Evolutionary conservation across 2,797 vertebrate genomes (phyloP).

Genomic region (Poecilia wingei): DNA sequence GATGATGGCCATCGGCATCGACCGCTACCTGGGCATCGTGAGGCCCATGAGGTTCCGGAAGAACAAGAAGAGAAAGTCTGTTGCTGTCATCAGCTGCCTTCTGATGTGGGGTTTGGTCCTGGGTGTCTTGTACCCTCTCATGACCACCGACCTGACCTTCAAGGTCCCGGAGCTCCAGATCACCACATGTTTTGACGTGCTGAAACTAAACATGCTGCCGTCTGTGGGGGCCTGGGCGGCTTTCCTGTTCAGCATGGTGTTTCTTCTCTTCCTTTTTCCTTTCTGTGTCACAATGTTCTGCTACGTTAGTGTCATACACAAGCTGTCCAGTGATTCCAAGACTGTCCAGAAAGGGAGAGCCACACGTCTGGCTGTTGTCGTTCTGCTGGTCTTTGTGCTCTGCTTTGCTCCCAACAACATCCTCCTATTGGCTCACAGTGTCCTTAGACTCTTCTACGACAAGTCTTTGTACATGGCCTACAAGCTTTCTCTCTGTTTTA

Average conservation of each 20-base stretch:
- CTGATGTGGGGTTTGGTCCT: constrained; percentile 85
- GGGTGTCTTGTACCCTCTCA: constrained; percentile 82
- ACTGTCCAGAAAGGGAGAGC: constrained; percentile 82
- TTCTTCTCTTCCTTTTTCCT: constrained; percentile 87
- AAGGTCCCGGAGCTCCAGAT: constrained; percentile 80
- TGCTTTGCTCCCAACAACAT: constrained; percentile 93
- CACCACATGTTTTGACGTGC: constrained; percentile 91
- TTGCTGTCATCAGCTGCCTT: constrained; percentile 81
- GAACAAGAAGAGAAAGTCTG: constrained; percentile 75
- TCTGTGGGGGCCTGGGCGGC: constrained; percentile 76
- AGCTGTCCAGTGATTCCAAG: constrained; percentile 74
- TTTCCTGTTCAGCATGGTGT: constrained; percentile 85
- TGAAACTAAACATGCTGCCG: constrained; percentile 88
- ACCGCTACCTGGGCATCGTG: constrained; percentile 91
- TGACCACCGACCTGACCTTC: constrained; percentile 86
- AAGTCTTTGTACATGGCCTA: constrained; percentile 86
- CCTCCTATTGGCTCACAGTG: constrained; percentile 84
- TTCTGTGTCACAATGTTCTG: constrained; percentile 87
- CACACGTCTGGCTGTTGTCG: constrained; percentile 80
- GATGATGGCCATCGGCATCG: constrained; percentile 90
- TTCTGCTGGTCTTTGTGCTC: constrained; percentile 86
- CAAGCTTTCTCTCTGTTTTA: constrained; percentile 89
- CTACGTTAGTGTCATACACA: constrained; percentile 85
- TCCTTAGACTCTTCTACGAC: constrained; percentile 78
- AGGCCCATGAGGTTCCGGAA: constrained; percentile 79